Evolutionary conservation across 2,888 invertebrate genomes (phyloP).

Genomic region (Chalcosyrphus nemorum): DNA sequence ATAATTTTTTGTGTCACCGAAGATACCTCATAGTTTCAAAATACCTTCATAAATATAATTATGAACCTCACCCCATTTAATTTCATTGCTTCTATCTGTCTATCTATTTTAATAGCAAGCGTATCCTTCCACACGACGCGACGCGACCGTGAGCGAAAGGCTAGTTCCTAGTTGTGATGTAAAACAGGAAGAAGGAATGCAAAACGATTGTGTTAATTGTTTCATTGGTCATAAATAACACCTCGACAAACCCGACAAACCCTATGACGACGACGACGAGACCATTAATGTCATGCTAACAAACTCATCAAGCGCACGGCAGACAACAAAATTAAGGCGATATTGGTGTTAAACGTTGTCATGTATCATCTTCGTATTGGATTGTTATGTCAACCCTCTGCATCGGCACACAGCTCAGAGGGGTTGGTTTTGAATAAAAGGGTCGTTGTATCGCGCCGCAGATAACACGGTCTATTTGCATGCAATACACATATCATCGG

Average conservation of each 20-base stretch:
- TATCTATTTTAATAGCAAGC: conserved; percentile 41
- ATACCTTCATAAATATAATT: conserved; percentile 71
- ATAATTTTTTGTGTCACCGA: conserved; percentile 10
- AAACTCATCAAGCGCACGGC: conserved; percentile 69
- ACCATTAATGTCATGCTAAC: conserved; percentile 74
- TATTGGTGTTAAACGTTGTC: conserved; percentile 70
- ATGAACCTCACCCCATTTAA: conserved; percentile 70
- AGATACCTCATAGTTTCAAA: conserved; percentile 59
- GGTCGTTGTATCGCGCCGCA: conserved; percentile 17
- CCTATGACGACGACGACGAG: conserved; percentile 22
- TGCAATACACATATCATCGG: conserved; percentile 34
- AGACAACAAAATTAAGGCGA: conserved; percentile 70
- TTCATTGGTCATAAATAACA: conserved; percentile 72
- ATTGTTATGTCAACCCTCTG: conserved; percentile 60
- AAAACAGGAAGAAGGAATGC: conserved; percentile 67
- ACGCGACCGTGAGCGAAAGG: not conserved
- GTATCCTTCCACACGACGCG: conserved; percentile 65
- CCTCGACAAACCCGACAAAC: conserved; percentile 67
- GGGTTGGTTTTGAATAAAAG: conserved; percentile 23
- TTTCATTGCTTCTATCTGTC: conserved; percentile 56
- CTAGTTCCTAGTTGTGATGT: conserved; percentile 61
- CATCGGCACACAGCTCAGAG: conserved; percentile 8
- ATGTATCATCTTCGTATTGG: conserved; percentile 65
- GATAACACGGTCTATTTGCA: conserved; percentile 66
- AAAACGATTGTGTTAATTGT: conserved; percentile 71